Percentiles rank a stretch among this genome's conserved stretches.
Conservation (phyloP, 2,888 invertebrate species). For the Carcina quercana region DNA sequence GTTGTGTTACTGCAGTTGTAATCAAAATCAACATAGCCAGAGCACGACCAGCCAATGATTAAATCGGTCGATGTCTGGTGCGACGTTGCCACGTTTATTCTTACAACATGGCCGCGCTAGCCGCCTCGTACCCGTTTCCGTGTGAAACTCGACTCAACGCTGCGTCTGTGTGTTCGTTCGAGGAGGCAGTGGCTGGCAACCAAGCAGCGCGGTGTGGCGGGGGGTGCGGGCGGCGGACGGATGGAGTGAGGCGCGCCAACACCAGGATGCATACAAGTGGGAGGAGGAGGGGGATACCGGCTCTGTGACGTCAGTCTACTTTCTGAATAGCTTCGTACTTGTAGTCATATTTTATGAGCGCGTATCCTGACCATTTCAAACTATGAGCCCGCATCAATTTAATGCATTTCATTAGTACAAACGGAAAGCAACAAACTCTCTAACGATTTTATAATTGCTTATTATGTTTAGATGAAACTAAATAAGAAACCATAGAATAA, state of each 20-base stretch:
- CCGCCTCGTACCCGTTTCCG: slow-evolving; percentile 70
- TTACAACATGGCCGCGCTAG: slow-evolving; percentile 70
- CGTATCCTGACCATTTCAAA: slow-evolving; percentile 5
- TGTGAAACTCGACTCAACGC: slow-evolving; percentile 65
- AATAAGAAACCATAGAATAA: too few relatives aligned
- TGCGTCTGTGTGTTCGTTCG: slow-evolving; percentile 58
- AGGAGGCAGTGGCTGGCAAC: slow-evolving; percentile 35
- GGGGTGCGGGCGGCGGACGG: slow-evolving; percentile 23
- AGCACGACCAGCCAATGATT: too few relatives aligned
- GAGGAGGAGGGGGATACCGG: slow-evolving; percentile 25
- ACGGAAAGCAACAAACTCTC: too few relatives aligned
- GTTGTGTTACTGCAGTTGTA: too few relatives aligned
- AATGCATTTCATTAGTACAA: too few relatives aligned
- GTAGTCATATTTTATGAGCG: slow-evolving; percentile 9
- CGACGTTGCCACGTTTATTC: slow-evolving; percentile 70
- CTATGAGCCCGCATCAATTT: slow-evolving; percentile 3
- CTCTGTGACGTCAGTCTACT: slow-evolving; percentile 63
- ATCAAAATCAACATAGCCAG: too few relatives aligned
- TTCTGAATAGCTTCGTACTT: slow-evolving; percentile 48
- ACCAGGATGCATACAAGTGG: slow-evolving; percentile 31
- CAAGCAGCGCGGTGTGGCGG: slow-evolving; percentile 19
- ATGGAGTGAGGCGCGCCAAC: slow-evolving; percentile 7
- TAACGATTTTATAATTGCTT: too few relatives aligned
- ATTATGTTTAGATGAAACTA: too few relatives aligned
- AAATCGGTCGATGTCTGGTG: slow-evolving; percentile 72